Evolutionary conservation across 2,797 vertebrate species (phyloP), one percentile per base, ranked within the genome.

Genomic region (Acrossocheilus fasciatus): DNA sequence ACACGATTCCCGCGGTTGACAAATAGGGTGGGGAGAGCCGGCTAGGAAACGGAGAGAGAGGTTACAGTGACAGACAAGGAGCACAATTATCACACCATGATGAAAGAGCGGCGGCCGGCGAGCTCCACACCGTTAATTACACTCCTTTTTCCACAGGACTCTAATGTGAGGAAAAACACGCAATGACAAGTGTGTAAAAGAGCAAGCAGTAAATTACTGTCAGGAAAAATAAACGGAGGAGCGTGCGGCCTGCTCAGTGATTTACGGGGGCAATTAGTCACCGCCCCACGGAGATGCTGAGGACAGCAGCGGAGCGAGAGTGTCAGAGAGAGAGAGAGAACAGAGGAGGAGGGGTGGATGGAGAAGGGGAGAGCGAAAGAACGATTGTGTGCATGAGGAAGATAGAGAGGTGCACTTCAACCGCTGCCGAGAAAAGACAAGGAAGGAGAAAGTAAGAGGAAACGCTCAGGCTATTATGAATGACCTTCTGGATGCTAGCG

Each of bases 181-280:
- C 96, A 93, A 96, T 99, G 98, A 99, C 98, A 99, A 98, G 98
- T 98, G 97, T 98, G 97, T 97, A 98, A 99, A 99, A 99, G 98
- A 99, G 97, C 98, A 98, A 97, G 97, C 97, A 98, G 97, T 99
- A 98, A 98, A 99, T 99, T 99, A 99, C 98, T 99, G 98, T 99
- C 98, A 97, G 96, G 93, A 97, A 97, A 98, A 99, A 97, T 98
- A 99, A 99, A 98, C 97, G 98, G 96, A 96, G 95, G 94, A 97
- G 89, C 96, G 94, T 93, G 92, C 92, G 94, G 96, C 96, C 94
- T 83, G 96, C 91, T 90, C 93, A 54, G 96, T 99, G 98, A 99
- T 99, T 98, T 99, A 99, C 98, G 95, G 98, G 97, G 97, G 97
- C 98, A 98, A 99, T 99, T 99, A 99, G 97, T 96, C 96, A 97